A percentile compares a stretch with the other conserved stretches of the same genome.
phyloP scores from a whole-genome alignment of 2,888 invertebrate genomes.

The Octonoba sinensis region DNA sequence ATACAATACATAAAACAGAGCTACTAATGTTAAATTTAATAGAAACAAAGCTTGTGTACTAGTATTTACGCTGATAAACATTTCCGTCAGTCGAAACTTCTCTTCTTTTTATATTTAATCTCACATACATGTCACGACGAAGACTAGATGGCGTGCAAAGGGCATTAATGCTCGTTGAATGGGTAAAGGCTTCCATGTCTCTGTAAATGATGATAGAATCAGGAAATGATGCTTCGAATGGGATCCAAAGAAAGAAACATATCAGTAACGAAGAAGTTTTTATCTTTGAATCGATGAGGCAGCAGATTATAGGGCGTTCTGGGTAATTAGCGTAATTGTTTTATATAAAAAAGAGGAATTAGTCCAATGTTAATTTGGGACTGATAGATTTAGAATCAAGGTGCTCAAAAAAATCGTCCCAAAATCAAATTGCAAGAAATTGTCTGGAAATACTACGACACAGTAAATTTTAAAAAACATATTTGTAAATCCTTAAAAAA shows the following conservation, averaged over 20 bases:
- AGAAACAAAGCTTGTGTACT: too few species aligned
- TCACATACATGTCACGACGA: conserved; percentile 36
- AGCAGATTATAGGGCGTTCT: conserved; percentile 6
- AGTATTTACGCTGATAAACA: too few species aligned
- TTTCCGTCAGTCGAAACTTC: too few species aligned
- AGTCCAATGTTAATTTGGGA: too few species aligned
- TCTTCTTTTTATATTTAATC: conserved; percentile 11
- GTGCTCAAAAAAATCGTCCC: too few species aligned
- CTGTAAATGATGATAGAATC: conserved; percentile 46
- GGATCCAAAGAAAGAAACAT: conserved; percentile 21
- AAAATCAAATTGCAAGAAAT: too few species aligned
- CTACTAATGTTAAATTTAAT: too few species aligned
- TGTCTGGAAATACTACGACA: too few species aligned
- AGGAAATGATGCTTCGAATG: conserved; percentile 37
- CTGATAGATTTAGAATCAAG: too few species aligned
- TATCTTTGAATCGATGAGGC: conserved; percentile 35
- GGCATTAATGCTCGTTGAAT: conserved; percentile 28
- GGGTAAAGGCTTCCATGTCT: conserved; percentile 34
- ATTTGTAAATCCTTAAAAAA: too few species aligned
- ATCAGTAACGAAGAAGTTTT: conserved; percentile 28
- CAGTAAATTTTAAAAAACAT: too few species aligned
- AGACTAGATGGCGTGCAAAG: conserved; percentile 19
- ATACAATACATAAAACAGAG: too few species aligned
- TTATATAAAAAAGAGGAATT: conserved; percentile 20
- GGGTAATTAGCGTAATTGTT: conserved; percentile 49